phyloP scores from a whole-genome alignment of 2,113 vertebrate genomes.

The Cyanoramphus novaezelandiae region DNA sequence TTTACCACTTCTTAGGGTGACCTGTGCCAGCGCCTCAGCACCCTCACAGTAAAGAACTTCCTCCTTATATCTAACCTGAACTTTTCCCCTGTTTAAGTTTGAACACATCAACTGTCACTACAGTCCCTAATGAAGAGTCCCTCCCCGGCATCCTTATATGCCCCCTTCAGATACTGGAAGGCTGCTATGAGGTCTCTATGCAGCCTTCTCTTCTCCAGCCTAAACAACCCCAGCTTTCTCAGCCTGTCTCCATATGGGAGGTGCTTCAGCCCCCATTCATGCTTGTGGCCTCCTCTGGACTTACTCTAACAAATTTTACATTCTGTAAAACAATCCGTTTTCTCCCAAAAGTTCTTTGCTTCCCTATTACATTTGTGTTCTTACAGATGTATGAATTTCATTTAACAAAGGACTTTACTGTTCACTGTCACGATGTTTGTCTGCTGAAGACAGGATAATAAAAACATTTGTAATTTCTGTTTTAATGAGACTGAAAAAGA shows the following conservation, averaged over 20 bases:
- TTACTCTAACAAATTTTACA: background rate
- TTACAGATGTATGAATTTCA: background rate
- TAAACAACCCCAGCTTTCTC: background rate
- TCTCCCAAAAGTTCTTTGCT: background rate
- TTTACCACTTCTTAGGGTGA: background rate
- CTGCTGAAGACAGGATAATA: background rate
- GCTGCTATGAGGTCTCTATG: background rate
- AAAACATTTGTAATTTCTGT: background rate
- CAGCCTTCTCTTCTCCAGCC: background rate
- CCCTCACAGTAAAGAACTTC: background rate
- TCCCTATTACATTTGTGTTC: background rate
- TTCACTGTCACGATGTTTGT: background rate
- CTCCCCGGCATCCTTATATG: background rate
- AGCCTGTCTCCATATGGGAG: accelerated
- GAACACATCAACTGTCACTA: background rate
- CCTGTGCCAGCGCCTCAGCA: background rate
- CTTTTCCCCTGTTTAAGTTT: background rate
- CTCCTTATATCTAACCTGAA: background rate
- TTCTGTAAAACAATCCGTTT: background rate
- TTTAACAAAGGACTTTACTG: background rate
- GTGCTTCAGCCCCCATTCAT: background rate
- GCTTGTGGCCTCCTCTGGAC: background rate
- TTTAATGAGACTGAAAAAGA: background rate
- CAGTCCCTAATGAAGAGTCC: background rate
- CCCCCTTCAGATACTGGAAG: background rate